These are phyloP conservation scores for Ramphastos sulfuratus DNA, from an alignment of 2,113 vertebrate genomes.

Conservation along the genomic window DNA sequence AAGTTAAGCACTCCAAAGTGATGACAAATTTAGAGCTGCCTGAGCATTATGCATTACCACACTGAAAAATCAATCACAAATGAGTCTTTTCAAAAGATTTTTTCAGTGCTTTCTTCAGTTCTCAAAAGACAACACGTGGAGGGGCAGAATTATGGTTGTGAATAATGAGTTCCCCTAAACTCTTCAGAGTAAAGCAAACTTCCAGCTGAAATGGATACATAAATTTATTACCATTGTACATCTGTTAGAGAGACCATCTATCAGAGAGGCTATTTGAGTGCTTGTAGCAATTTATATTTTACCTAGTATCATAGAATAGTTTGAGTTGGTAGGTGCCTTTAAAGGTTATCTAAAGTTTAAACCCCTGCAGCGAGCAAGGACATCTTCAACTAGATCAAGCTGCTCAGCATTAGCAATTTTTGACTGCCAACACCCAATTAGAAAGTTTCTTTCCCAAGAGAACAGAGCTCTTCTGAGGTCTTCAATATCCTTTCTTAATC, in stretches of 20 bases:
- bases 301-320: no score
- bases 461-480: neutral
- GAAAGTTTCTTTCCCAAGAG: neutral
- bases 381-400: no score
- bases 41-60: neutral
- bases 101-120: constrained; percentile 6
- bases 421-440: neutral
- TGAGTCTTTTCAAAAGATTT: neutral
- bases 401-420: neutral
- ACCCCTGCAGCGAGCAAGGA: no score
- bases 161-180: neutral
- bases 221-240: neutral
- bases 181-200: neutral
- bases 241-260: neutral
- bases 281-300: neutral
- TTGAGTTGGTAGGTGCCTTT: no score
- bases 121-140: neutral
- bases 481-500: neutral
- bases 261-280: neutral
- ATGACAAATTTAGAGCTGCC: neutral
- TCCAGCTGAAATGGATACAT: neutral
- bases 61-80: neutral
- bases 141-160: neutral
- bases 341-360: no score
- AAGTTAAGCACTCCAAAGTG: neutral